These are phyloP conservation scores for Calvadosia cruxmelitensis DNA, from an alignment of 30 jellyfish, hydroid and myxozoan genomes.

Conservation along the genomic window DNA sequence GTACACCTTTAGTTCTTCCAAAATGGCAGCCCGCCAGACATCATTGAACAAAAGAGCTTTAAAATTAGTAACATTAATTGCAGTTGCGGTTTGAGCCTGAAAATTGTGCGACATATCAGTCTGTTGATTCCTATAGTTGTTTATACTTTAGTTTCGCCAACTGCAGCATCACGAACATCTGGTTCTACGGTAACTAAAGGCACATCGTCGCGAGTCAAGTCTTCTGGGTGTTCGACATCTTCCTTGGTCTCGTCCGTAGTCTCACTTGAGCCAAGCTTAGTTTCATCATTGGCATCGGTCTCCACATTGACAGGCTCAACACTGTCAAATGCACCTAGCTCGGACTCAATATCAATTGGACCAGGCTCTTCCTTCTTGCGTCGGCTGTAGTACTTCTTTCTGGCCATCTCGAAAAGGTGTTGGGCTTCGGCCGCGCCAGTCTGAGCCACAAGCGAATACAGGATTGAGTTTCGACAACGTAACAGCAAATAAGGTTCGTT, in stretches of 20 bases:
- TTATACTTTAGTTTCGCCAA: background rate
- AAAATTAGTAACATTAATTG: no score
- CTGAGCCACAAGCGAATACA: conserved; percentile 71
- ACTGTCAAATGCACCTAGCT: conserved; percentile 51
- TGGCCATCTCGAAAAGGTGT: conserved; percentile 69
- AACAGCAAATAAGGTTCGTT: conserved; percentile 67
- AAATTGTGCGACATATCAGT: no score
- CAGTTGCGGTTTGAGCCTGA: no score
- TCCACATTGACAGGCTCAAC: conserved; percentile 21
- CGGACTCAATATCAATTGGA: conserved; percentile 16
- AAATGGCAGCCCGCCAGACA: no score
- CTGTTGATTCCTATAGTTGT: no score
- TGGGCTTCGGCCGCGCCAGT: conserved; percentile 91
- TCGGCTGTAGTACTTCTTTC: conserved; percentile 41
- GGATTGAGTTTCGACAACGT: conserved; percentile 60
- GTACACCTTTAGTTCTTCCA: no score
- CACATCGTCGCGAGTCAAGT: background rate
- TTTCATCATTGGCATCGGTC: background rate
- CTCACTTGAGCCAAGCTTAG: background rate
- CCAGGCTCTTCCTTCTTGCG: conserved; percentile 8
- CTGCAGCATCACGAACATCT: background rate
- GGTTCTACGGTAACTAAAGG: background rate
- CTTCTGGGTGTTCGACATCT: background rate
- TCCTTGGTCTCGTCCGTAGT: background rate
- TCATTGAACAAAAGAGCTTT: no score